Base-by-base conservation (phyloP, 2,888 invertebrate species). In the Drosophila diplacantha region DNA sequence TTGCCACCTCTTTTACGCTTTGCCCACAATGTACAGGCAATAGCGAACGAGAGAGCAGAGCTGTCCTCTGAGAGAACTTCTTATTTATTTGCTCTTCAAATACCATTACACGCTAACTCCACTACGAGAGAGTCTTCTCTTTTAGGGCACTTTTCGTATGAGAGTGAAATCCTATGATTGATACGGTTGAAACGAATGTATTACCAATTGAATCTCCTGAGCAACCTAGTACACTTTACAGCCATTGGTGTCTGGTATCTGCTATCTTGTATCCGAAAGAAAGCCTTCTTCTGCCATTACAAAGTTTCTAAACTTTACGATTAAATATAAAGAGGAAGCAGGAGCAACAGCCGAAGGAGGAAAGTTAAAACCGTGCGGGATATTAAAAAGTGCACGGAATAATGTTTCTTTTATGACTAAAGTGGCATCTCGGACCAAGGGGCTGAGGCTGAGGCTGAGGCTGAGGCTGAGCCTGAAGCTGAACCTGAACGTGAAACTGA, bases 241-340 rank as follows among this genome's bases (percentile, higher is more conserved):
- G 3, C n/a, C n/a, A n/a, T 24, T 22, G 12, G 5, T 6, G 3
- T 12, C 26, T 14, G 43, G 6, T 43, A 11, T 43, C 43, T 12
- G 29, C 8, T 29, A 29, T 44, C 44, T 41, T 6, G 12, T 29
- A 44, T 14, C 29, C 18, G 5, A 29, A 29, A 29, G 31, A 26
- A 32, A 39, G 43, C 49, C 52, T 35, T 47, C 54, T 14, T 54
- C 53, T 38, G 56, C 65, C 79, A 84, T 82, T 83, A 83, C 84
- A 87, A 84, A 81, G 83, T 86, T 85, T 87, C 87, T 86, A 87
- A 87, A 82, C 86, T 85, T 83, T 84, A 78, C 85, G 86, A 83
- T 85, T 81, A 81, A 83, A 74, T 85, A 81, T 76, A 84, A 85
- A 84, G 69, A 49, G 57, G 62, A 38, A 46, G 66, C 72, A 67